Base-by-base conservation (phyloP, 2,797 vertebrate genomes). In the Amblyraja radiata region DNA sequence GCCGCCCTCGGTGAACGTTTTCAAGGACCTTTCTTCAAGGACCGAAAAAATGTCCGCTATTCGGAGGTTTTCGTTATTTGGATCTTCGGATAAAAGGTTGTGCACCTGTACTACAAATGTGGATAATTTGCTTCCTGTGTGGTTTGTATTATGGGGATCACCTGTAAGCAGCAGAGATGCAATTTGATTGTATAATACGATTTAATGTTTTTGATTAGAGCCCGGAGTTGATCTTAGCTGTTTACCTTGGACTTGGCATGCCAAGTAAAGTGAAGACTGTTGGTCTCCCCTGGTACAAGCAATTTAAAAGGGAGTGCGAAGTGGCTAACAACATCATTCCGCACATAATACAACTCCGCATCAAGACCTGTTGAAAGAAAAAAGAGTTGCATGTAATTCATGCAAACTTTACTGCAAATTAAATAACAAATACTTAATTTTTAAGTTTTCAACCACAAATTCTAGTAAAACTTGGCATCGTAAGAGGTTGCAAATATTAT, bases 231-330 rank as follows among this genome's bases (percentile, higher is more conserved):
- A 86, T 23, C 1, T 84, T 61, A 46, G n/a, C n/a, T 32, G 54
- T 32, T 76, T 93, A 98, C 98, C 97, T 98, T 98, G 93, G 96
- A 96, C 95, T 97, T 98, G 0, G 98, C 97, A 93, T 98, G 97
- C 99, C 99, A 99, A 93, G 97, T 99, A 95, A 99, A 99, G 95
- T 99, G 98, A 93, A 99, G 97, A 94, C 96, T 98, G 97, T 97
- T 99, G 95, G 98, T 99, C 95, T 99, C 98, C 0, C 97, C 98
- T 94, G 98, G 98, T 94, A 99, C 97, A 2, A 98, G 97, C 93
- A 99, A 96, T 94, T 97, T 98, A 96, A 99, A 99, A 94, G 98
- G 98, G n/a, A 99, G 96, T 0, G 99, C 99, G 0, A 98, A 98
- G 94, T 97, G 96, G 96, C 98, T 99, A 94, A 99, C 97, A 95